Evolutionary conservation across 1,140 invertebrate species (phyloP).

Genomic region (Drosophila ercepeae): DNA sequence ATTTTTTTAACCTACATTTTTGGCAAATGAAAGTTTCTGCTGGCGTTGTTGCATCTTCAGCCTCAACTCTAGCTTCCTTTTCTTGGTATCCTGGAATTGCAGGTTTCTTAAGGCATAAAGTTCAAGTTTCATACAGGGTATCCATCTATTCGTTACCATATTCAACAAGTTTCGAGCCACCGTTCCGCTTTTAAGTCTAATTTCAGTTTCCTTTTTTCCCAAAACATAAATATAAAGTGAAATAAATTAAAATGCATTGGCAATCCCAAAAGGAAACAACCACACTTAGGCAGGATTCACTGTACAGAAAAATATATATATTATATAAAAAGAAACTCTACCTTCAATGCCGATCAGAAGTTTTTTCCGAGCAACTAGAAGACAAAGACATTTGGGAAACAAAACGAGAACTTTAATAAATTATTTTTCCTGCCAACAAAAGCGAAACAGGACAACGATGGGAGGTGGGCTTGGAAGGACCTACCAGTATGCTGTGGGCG

Average conservation of each 20-base stretch:
- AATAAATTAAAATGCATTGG: constrained; percentile 33
- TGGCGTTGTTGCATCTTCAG: constrained; percentile 26
- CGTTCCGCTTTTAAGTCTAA: background rate
- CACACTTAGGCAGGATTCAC: constrained; percentile 16
- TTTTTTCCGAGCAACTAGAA: constrained; percentile 15
- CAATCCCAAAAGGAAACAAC: background rate
- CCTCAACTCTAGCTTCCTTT: background rate
- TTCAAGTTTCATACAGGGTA: background rate
- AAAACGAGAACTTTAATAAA: constrained; percentile 50
- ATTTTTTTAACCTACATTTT: constrained; percentile 74
- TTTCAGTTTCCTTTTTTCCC: background rate
- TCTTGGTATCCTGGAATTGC: background rate
- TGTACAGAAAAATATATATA: background rate
- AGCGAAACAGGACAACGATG: constrained; percentile 26
- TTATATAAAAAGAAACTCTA: background rate
- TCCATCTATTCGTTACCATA: background rate
- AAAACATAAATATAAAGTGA: constrained; percentile 18
- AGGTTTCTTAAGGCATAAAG: background rate
- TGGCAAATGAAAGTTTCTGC: constrained; percentile 60
- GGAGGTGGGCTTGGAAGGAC: background rate
- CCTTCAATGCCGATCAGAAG: constrained; percentile 2
- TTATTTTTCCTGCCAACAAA: constrained; percentile 44
- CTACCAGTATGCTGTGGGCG: constrained; percentile 14
- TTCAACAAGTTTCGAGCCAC: background rate
- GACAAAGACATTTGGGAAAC: background rate